Percentiles rank a stretch among this genome's conserved stretches.
Evolutionary conservation across 2,797 vertebrate genomes (phyloP).

Genomic region (Liasis olivaceus): DNA sequence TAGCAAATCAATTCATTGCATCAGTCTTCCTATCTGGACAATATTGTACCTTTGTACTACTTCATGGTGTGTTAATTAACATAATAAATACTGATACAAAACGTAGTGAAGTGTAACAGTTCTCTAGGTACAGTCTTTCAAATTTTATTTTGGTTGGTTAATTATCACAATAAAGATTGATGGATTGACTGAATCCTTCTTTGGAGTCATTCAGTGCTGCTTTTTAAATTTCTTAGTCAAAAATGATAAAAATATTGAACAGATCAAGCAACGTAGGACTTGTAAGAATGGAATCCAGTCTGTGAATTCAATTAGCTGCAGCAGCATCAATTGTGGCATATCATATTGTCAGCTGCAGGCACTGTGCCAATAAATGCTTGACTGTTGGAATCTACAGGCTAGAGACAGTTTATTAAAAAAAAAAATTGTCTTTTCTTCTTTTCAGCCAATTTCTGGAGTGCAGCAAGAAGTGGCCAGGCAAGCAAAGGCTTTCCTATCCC

Average conservation of each 20-base stretch:
- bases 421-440: conserved; percentile 63
- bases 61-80: conserved; percentile 14
- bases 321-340: conserved; percentile 59
- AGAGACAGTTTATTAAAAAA: conserved; percentile 48
- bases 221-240: conserved; percentile 34
- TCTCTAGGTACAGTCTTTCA: not conserved
- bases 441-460: conserved; percentile 94
- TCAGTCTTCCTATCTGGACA: not conserved
- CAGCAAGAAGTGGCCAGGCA: conserved; percentile 96
- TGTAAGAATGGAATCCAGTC: conserved; percentile 56
- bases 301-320: conserved; percentile 68
- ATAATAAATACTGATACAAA: not conserved
- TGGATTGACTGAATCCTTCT: conserved; percentile 22
- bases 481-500: conserved; percentile 90
- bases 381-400: conserved; percentile 43
- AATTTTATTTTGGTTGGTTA: conserved; percentile 9
- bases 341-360: conserved; percentile 59
- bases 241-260: conserved; percentile 36
- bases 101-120: conserved; percentile 1
- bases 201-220: not conserved
- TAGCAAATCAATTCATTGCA: not conserved
- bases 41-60: not conserved
- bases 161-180: not conserved
- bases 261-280: conserved; percentile 36
- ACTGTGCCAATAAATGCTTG: conserved; percentile 64